Percentiles rank a stretch among this genome's conserved stretches.
phyloP scores from a whole-genome alignment of 2,797 vertebrate genomes.

The Chaetophractus vellerosus region DNA sequence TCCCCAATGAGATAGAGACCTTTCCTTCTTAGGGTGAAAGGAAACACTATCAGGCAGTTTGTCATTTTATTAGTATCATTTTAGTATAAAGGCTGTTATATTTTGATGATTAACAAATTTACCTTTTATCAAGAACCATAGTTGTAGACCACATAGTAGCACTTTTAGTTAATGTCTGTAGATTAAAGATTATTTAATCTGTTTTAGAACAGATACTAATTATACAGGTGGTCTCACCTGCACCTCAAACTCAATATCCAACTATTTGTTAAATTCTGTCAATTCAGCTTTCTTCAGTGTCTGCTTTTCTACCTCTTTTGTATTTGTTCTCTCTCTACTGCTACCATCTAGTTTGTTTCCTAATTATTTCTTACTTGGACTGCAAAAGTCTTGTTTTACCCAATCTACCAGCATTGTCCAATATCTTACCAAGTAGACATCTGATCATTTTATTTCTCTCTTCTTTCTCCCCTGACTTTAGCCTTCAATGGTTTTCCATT shows the following conservation, averaged over 20 bases:
- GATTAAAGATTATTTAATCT: constrained; percentile 38
- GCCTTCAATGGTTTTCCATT: neutral
- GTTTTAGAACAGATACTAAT: neutral
- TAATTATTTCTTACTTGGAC: constrained; percentile 55
- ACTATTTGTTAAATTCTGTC: neutral
- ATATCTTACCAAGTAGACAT: neutral
- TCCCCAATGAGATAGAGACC: neutral
- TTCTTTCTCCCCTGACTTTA: neutral
- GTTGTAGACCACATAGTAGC: neutral
- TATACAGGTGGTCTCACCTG: neutral
- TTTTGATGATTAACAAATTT: neutral
- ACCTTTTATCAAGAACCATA: constrained; percentile 33
- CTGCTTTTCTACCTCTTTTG: neutral
- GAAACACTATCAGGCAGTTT: neutral
- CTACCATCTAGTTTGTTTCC: neutral
- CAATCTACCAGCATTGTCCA: neutral
- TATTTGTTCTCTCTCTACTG: constrained; percentile 15
- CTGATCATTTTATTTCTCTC: constrained; percentile 6
- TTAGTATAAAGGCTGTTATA: neutral
- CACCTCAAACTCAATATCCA: neutral
- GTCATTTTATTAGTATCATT: constrained; percentile 1
- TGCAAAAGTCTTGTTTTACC: neutral
- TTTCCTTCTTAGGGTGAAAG: constrained; percentile 31
- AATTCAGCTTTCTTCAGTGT: neutral
- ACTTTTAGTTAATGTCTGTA: constrained; percentile 54